Evolutionary conservation across 2,797 vertebrate species (phyloP).

Genomic region (Varecia variegata): DNA sequence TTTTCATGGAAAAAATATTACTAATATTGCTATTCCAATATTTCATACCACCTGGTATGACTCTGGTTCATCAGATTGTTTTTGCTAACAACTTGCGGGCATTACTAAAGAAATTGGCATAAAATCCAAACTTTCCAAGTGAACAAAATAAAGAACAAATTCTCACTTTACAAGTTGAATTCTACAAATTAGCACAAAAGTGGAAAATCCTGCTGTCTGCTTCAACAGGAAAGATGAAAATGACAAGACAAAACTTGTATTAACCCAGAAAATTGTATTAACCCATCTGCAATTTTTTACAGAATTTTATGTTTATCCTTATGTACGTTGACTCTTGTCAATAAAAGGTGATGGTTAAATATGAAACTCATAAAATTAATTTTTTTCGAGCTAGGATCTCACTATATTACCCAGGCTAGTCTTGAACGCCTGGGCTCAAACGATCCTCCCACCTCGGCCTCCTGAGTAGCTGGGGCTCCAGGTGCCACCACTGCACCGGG

Average conservation of each 20-base stretch:
- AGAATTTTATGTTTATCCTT: conserved; percentile 11
- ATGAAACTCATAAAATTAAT: neutral
- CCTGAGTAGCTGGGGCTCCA: too few relatives aligned
- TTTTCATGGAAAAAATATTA: neutral
- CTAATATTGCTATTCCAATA: neutral
- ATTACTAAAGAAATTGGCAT: conserved; percentile 3
- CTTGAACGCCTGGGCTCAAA: neutral
- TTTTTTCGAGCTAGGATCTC: neutral
- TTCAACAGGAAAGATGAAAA: neutral
- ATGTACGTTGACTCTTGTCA: neutral
- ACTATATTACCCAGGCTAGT: neutral
- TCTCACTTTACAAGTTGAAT: neutral
- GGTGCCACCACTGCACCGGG: too few relatives aligned
- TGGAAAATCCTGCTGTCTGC: neutral
- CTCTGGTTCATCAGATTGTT: neutral
- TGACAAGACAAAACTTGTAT: neutral
- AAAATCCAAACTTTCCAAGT: conserved; percentile 20
- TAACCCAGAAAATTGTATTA: neutral
- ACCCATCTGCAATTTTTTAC: neutral
- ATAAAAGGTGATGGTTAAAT: neutral
- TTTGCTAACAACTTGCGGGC: conserved; percentile 19
- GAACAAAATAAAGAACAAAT: neutral
- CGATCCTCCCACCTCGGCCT: neutral
- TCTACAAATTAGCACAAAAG: neutral
- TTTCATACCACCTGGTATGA: neutral